These are phyloP conservation scores for Saguinus imperator DNA, from an alignment of 2,113 vertebrate species.

Conservation along the genomic window DNA sequence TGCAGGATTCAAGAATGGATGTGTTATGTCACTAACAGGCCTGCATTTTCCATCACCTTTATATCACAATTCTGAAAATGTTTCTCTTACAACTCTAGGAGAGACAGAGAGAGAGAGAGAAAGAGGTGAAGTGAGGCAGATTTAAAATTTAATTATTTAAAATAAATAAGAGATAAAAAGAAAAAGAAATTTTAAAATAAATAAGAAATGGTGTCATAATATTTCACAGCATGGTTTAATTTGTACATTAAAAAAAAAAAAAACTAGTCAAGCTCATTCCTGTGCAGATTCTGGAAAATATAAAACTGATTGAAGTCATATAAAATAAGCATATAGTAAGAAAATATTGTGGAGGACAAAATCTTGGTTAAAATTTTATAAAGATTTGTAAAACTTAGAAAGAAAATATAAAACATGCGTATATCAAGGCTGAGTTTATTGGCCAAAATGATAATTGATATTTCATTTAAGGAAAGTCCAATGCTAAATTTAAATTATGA, in stretches of 20 bases:
- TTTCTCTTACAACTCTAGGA: slow-evolving; percentile 57
- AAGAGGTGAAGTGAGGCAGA: neutral
- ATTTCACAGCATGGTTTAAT: slow-evolving; percentile 41
- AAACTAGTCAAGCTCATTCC: neutral
- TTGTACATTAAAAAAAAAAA: neutral
- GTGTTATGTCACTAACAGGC: slow-evolving; percentile 73
- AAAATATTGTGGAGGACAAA: slow-evolving; percentile 11
- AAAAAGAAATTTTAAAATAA: neutral
- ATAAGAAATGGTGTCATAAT: slow-evolving; percentile 33
- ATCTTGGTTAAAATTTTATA: neutral
- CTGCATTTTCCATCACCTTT: slow-evolving; percentile 62
- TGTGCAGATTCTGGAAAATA: neutral
- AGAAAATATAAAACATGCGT: neutral
- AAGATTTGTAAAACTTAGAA: neutral
- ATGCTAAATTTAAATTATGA: neutral
- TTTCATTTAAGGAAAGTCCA: slow-evolving; percentile 23
- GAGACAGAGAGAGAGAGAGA: neutral
- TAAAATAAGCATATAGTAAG: neutral
- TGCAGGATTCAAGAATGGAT: slow-evolving; percentile 76
- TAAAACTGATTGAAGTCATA: neutral
- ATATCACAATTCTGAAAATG: slow-evolving; percentile 48
- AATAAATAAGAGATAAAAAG: slow-evolving; percentile 20
- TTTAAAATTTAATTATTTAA: neutral
- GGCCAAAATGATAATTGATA: slow-evolving; percentile 44
- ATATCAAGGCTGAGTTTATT: neutral